A percentile compares a stretch with the other conserved stretches of the same genome.
Evolutionary conservation across 2,113 vertebrate species (phyloP).

Genomic region (Melanostigma gelatinosum): DNA sequence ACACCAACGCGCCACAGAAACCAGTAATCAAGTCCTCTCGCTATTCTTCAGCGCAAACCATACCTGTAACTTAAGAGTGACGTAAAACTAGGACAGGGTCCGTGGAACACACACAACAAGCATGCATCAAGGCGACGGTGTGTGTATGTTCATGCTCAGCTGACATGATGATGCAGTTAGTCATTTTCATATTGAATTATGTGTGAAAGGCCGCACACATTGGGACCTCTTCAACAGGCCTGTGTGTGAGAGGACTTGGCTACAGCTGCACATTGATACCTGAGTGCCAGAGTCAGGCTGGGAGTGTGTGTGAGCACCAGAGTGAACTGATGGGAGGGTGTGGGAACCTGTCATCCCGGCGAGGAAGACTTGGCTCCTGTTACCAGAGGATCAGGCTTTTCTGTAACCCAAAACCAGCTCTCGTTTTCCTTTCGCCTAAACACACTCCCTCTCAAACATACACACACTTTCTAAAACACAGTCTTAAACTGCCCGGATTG

Average conservation of each 20-base stretch:
- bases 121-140: not conserved
- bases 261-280: constrained; percentile 27
- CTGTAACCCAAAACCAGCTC: constrained; percentile 58
- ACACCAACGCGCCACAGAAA: constrained; percentile 45
- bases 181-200: not conserved
- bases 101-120: not conserved
- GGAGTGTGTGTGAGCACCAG: constrained; percentile 60
- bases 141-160: not conserved
- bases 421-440: constrained; percentile 38
- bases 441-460: constrained; percentile 38
- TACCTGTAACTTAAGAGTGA: constrained; percentile 72
- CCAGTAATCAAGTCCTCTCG: constrained; percentile 57
- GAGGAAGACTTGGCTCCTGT: constrained; percentile 67
- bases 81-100: constrained; percentile 58
- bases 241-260: not conserved
- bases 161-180: not conserved
- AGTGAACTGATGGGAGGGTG: constrained; percentile 61
- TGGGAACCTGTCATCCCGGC: constrained; percentile 75
- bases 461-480: constrained; percentile 50
- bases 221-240: not conserved
- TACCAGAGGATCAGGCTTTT: constrained; percentile 64
- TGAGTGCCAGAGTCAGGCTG: constrained; percentile 19
- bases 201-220: not conserved
- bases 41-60: constrained; percentile 57
- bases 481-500: constrained; percentile 15